Percentiles rank a stretch among this genome's conserved stretches.
These are phyloP conservation scores for Agrotis ipsilon DNA, from an alignment of 2,888 invertebrate species.

Conservation along the genomic window DNA sequence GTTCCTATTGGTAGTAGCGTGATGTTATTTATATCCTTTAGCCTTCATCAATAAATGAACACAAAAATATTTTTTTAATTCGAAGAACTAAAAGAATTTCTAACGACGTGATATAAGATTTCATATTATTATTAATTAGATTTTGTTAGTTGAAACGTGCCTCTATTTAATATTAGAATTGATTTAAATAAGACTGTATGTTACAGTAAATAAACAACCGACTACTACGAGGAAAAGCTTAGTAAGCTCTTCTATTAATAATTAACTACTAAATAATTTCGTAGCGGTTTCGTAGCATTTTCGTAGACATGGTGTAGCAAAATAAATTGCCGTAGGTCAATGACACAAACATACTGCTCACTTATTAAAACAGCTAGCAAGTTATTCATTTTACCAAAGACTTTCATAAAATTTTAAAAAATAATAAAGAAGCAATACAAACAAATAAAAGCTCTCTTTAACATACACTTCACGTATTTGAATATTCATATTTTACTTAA, in stretches of 20 bases:
- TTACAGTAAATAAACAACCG: neutral
- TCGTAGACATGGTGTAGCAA: slow-evolving; percentile 28
- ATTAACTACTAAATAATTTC: too few relatives aligned
- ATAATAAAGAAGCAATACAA: slow-evolving; percentile 2
- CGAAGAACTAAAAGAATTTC: too few relatives aligned
- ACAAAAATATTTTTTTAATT: too few relatives aligned
- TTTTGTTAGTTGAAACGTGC: too few relatives aligned
- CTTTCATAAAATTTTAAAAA: slow-evolving; percentile 1
- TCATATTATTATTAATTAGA: too few relatives aligned
- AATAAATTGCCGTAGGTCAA: slow-evolving; percentile 20
- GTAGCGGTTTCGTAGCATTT: slow-evolving; percentile 21
- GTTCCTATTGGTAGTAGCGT: too few relatives aligned
- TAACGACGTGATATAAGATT: too few relatives aligned
- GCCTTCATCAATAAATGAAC: too few relatives aligned
- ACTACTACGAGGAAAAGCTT: neutral
- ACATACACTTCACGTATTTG: slow-evolving; percentile 30
- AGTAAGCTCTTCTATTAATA: neutral
- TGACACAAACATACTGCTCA: neutral
- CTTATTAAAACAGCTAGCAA: slow-evolving; percentile 5
- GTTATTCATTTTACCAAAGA: slow-evolving; percentile 21
- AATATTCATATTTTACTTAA: slow-evolving; percentile 57
- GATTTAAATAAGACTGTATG: too few relatives aligned
- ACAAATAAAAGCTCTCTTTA: slow-evolving; percentile 29
- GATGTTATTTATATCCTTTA: too few relatives aligned
- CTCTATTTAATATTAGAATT: too few relatives aligned